Percentiles rank a stretch among this genome's conserved stretches.
These are phyloP conservation scores for Hirtodrosophila cameraria DNA, from an alignment of 2,888 invertebrate species.

Conservation along the genomic window DNA sequence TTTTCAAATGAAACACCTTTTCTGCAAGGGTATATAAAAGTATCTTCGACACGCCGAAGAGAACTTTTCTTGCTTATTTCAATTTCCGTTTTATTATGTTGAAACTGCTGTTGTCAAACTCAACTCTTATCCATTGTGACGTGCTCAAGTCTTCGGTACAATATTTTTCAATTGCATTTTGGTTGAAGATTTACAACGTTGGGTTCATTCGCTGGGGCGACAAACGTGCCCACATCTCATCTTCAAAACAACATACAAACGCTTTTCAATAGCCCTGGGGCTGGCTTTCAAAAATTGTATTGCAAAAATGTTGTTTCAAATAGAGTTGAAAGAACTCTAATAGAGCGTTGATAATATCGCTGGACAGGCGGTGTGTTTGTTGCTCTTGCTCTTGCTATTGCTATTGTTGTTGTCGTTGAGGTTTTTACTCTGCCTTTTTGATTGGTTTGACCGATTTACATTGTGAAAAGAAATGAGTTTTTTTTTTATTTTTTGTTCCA, in stretches of 20 bases:
- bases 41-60: too few species aligned
- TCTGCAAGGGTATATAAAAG: too few species aligned
- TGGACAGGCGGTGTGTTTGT: slow-evolving; percentile 22
- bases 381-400: slow-evolving; percentile 12
- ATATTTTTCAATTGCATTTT: slow-evolving; percentile 63
- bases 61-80: too few species aligned
- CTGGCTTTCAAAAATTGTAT: slow-evolving; percentile 26
- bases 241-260: slow-evolving; percentile 16
- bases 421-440: slow-evolving; percentile 50
- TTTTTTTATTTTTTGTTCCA: slow-evolving; percentile 27
- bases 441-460: slow-evolving; percentile 78
- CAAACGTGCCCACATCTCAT: slow-evolving; percentile 31
- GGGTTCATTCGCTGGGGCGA: slow-evolving; percentile 32
- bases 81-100: slow-evolving; percentile 35
- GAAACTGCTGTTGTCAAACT: slow-evolving; percentile 20
- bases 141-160: slow-evolving; percentile 66
- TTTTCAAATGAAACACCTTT: too few species aligned
- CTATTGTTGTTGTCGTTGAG: slow-evolving; percentile 22
- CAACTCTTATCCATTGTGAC: slow-evolving; percentile 44
- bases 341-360: slow-evolving; percentile 58
- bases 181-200: slow-evolving; percentile 30
- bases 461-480: slow-evolving; percentile 73
- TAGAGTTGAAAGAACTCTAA: slow-evolving; percentile 70
- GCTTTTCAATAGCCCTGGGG: slow-evolving; percentile 41
- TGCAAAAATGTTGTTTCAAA: slow-evolving; percentile 39